Conservation (phyloP, 2,888 invertebrate genomes). For the Carpatolechia fugitivella region DNA sequence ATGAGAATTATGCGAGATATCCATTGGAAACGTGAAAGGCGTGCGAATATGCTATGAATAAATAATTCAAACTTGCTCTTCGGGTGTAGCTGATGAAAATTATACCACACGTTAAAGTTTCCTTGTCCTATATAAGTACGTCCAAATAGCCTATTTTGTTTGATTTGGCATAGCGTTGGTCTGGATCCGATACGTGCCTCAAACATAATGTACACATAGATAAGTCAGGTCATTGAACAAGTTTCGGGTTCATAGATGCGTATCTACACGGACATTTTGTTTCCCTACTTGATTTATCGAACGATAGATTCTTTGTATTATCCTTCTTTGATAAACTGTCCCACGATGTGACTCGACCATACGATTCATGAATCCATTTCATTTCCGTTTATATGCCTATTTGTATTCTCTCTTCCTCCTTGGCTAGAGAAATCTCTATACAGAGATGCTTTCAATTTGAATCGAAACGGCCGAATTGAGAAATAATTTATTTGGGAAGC, state of each 20-base stretch:
- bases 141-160: neutral
- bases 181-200: slow-evolving; percentile 1
- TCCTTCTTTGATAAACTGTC: slow-evolving; percentile 47
- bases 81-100: slow-evolving; percentile 5
- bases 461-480: slow-evolving; percentile 72
- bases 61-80: slow-evolving; percentile 34
- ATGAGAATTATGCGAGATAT: slow-evolving; percentile 75
- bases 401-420: slow-evolving; percentile 69
- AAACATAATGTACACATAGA: neutral
- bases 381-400: slow-evolving; percentile 72
- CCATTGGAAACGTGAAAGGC: slow-evolving; percentile 69
- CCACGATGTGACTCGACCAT: slow-evolving; percentile 50
- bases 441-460: slow-evolving; percentile 73
- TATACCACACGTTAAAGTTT: too few relatives aligned
- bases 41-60: slow-evolving; percentile 68
- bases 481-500: slow-evolving; percentile 69
- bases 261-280: slow-evolving; percentile 15
- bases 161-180: neutral
- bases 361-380: slow-evolving; percentile 68
- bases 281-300: slow-evolving; percentile 20
- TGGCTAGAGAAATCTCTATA: slow-evolving; percentile 72
- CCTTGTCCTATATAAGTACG: neutral
- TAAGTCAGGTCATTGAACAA: slow-evolving; percentile 12
- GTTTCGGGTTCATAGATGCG: slow-evolving; percentile 6
- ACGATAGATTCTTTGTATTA: slow-evolving; percentile 42